Conservation (phyloP, 2,113 vertebrate species). For the Desmodus rotundus region DNA sequence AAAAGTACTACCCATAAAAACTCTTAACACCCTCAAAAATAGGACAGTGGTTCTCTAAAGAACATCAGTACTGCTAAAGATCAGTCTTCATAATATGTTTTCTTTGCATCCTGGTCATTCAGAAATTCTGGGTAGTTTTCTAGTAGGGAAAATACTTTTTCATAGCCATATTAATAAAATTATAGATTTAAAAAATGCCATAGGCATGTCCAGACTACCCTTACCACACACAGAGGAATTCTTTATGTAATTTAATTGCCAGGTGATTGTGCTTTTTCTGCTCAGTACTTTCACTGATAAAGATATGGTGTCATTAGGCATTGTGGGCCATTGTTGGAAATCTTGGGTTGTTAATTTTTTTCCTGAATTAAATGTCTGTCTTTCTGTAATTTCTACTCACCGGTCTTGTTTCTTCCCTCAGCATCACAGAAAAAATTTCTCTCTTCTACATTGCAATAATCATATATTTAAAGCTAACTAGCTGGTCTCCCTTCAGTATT, state of each 20-base stretch:
- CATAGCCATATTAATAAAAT: not conserved
- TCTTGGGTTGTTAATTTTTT: not conserved
- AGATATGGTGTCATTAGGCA: constrained; percentile 15
- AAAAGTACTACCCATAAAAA: constrained; percentile 51
- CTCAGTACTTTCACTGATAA: constrained; percentile 1
- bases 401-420: not conserved
- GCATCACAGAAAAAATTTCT: not conserved
- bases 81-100: not conserved
- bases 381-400: not conserved
- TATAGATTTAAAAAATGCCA: not conserved
- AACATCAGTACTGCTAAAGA: not conserved
- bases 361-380: not conserved
- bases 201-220: not conserved
- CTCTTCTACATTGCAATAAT: not conserved
- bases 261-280: constrained; percentile 34
- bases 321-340: constrained; percentile 7
- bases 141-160: constrained; percentile 1
- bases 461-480: not conserved
- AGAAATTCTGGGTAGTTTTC: constrained; percentile 36
- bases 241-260: constrained; percentile 11
- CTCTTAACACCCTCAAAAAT: constrained; percentile 7
- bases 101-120: constrained; percentile 11
- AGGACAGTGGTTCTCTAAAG: constrained; percentile 14
- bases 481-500: not conserved
- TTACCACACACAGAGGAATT: not conserved